phyloP scores from a whole-genome alignment of 2,113 vertebrate genomes.

The Gadus macrocephalus region DNA sequence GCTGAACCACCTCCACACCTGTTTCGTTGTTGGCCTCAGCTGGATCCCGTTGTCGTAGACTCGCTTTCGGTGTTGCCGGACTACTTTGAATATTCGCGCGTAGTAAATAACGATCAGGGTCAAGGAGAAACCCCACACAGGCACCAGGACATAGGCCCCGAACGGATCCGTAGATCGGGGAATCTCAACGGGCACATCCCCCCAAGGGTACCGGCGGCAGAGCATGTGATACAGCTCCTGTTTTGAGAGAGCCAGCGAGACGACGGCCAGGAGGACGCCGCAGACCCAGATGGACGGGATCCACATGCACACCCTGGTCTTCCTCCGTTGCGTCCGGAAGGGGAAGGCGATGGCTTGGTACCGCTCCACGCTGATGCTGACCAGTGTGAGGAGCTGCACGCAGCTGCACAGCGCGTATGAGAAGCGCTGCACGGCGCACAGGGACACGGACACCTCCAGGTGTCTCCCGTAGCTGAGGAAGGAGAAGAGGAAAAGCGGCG shows the following conservation, averaged over 20 bases:
- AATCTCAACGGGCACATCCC: not conserved
- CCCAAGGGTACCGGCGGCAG: constrained; percentile 26
- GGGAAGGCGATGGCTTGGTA: constrained; percentile 59
- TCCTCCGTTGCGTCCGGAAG: constrained; percentile 45
- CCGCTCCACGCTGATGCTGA: constrained; percentile 63
- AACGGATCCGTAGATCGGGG: constrained; percentile 32
- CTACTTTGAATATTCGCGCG: constrained; percentile 52
- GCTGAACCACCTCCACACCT: constrained; percentile 21
- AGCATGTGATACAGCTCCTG: constrained; percentile 42
- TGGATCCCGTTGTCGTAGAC: constrained; percentile 49
- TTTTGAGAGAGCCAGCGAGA: constrained; percentile 46
- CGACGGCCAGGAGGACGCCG: constrained; percentile 34
- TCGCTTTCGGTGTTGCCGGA: constrained; percentile 54
- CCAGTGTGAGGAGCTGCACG: constrained; percentile 61
- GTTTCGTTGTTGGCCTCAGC: constrained; percentile 27
- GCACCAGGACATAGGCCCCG: constrained; percentile 54
- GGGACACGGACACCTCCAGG: constrained; percentile 12
- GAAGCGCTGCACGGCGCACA: constrained; percentile 60
- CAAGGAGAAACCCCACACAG: constrained; percentile 50
- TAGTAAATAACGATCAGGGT: constrained; percentile 56
- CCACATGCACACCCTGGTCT: constrained; percentile 41
- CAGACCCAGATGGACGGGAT: constrained; percentile 49
- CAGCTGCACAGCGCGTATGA: constrained; percentile 60
- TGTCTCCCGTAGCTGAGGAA: constrained; percentile 18
- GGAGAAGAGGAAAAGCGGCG: constrained; percentile 51